These are phyloP conservation scores for Ophioderma brevispina DNA, from an alignment of 35 echinoderm and acorn worm genomes.

Conservation along the genomic window DNA sequence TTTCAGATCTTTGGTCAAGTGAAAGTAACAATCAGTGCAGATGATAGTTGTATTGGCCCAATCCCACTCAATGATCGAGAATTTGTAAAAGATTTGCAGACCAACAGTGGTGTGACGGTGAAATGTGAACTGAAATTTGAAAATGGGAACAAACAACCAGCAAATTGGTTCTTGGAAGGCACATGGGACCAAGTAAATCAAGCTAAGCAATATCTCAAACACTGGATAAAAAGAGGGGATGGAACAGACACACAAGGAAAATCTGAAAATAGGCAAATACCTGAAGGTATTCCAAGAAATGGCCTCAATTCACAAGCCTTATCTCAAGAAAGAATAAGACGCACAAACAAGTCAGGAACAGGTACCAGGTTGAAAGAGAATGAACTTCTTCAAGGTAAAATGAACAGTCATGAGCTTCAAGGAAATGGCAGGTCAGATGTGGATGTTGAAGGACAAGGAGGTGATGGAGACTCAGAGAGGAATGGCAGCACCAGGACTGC, in stretches of 20 bases:
- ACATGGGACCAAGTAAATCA: background rate
- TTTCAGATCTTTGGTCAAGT: background rate
- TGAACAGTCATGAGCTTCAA: too few species aligned
- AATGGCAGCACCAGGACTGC: too few species aligned
- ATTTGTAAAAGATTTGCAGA: background rate
- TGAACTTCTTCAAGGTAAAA: too few species aligned
- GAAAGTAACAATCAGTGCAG: background rate
- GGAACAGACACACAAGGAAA: too few species aligned
- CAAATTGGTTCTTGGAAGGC: background rate
- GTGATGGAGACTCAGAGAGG: too few species aligned
- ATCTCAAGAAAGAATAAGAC: too few species aligned
- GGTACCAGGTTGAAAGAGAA: too few species aligned
- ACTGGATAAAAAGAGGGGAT: background rate
- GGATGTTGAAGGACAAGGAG: too few species aligned
- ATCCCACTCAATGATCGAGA: background rate
- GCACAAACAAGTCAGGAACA: too few species aligned
- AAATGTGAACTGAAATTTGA: background rate
- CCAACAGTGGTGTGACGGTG: background rate
- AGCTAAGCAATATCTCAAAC: background rate
- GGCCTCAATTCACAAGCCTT: background rate
- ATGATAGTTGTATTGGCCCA: background rate
- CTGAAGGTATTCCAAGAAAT: background rate
- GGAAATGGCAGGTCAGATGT: too few species aligned
- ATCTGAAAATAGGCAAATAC: background rate
- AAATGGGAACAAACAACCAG: background rate